Base-by-base conservation (phyloP, 2,888 invertebrate species). In the Drosophila maculinotata region DNA sequence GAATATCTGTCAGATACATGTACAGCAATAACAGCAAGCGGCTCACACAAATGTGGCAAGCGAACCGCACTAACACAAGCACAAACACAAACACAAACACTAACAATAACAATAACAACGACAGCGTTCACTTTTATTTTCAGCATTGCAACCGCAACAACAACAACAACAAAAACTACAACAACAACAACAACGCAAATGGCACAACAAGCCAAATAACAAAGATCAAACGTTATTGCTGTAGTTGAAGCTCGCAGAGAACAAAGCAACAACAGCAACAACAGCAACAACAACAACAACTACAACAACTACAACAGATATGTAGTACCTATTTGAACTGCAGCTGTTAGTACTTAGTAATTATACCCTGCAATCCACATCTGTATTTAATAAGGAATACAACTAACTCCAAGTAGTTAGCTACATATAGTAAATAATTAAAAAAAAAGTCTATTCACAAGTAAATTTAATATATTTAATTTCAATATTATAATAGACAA, bases 1-100 rank as follows among this genome's bases (percentile, higher is more conserved):
- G 78, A 82, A 86, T 86, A 84, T 82, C 87, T 82, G 75, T 74
- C 79, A 80, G 79, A 68, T 86, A 82, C 59, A 56, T 58, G 51
- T 69, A 54, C 33, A 60, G 54, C 57, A 53, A 44, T 23, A 56
- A 39, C 54, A 57, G 47, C 42, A n/a, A 42, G 49, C 54, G 17
- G 31, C 38, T 51, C 30, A 35, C 17, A 35, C 58, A 53, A 45
- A 44, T 64, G 60, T 68, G 70, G 56, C 69, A 74, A 53, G 54
- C 31, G 47, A 58, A 56, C 54, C 51, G 35, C 53, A 45, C 15
- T 39, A 62, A 14, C 14, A 28, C 10, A 17, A 30, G 9, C 41
- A 20, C 20, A n/a, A n/a, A n/a, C 53, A 45, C 15, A 35, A 62
- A 14, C 14, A 28, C 10, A 17, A 30, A n/a, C 41, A 20, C 20